A percentile compares a stretch with the other conserved stretches of the same genome.
These are phyloP conservation scores for Temnothorax longispinosus DNA, from an alignment of 1,140 invertebrate species.

Conservation along the genomic window DNA sequence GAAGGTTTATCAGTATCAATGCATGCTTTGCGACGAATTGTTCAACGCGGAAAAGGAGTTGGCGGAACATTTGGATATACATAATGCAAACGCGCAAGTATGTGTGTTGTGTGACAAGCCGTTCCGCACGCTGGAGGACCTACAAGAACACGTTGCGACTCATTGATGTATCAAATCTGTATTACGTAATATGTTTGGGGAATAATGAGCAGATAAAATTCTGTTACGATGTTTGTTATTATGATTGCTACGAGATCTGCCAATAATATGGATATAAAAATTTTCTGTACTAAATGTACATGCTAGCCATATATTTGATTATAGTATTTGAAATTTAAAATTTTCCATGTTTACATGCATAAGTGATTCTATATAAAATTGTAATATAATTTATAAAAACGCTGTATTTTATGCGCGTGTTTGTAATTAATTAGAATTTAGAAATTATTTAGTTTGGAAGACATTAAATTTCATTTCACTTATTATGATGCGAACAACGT, in stretches of 20 bases:
- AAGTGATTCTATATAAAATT: neutral
- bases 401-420: neutral
- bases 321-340: neutral
- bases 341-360: neutral
- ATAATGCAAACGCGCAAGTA: conserved; percentile 78
- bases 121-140: conserved; percentile 77
- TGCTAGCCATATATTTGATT: neutral
- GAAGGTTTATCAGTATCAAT: conserved; percentile 62
- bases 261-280: neutral
- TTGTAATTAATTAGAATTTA: neutral
- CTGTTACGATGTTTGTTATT: neutral
- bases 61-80: conserved; percentile 77
- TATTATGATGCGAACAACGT: neutral
- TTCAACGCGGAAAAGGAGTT: conserved; percentile 78
- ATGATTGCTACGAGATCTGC: neutral
- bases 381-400: conserved; percentile 10
- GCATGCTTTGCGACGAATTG: conserved; percentile 79
- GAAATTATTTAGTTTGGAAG: neutral
- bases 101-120: conserved; percentile 82
- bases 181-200: neutral
- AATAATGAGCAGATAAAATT: neutral
- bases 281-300: neutral
- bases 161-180: conserved; percentile 73
- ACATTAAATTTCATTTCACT: neutral
- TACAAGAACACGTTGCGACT: conserved; percentile 81